Base-by-base conservation (phyloP, 2,888 invertebrate genomes). In the Noctuana brunneofusca region DNA sequence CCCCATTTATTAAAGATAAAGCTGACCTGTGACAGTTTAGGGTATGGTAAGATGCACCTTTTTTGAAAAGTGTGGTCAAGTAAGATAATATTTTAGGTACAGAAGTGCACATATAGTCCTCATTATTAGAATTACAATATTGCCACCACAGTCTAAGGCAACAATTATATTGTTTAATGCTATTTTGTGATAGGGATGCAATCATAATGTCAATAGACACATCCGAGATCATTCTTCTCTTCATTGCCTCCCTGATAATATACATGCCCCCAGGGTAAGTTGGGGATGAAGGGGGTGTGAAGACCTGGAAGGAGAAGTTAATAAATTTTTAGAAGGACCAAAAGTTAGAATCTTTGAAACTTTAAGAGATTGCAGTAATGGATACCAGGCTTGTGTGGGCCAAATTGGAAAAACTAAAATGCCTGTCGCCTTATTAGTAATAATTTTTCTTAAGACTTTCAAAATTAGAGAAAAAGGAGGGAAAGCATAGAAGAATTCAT, bases 181-280 rank as follows among this genome's bases (percentile, higher is more conserved):
- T 41, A 3, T 41, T 41, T 41, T 41, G 16, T 6, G 41, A 16
- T 41, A 41, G 18, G 18, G 41, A 41, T 41, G 41, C 41, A 41
- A 41, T 41, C 41, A 41, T 41, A 41, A 41, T 41, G 9, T 41
- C 41, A 41, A 41, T 41, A 9, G 41, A 41, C 5, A 18, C 41
- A 41, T 41, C n/a, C 16, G 41, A 41, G 16, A 41, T 4, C 41
- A 14, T 18, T 18, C 41, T 41, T 18, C 16, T 14, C 9, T 41
- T 41, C 41, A 41, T 41, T 41, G 8, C 41, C 16, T 41, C 16
- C 41, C 41, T 41, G 41, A 41, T 41, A 41, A 41, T 41, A 41
- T 16, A 16, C 41, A 41, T 2, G 41, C 41, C 41, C 41, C 49
- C 24, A 49, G 49, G 49, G 24, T 22, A 49, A 49, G 49, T 27